phyloP scores from a whole-genome alignment of 2,888 invertebrate genomes.

The Achlya flavicornis region DNA sequence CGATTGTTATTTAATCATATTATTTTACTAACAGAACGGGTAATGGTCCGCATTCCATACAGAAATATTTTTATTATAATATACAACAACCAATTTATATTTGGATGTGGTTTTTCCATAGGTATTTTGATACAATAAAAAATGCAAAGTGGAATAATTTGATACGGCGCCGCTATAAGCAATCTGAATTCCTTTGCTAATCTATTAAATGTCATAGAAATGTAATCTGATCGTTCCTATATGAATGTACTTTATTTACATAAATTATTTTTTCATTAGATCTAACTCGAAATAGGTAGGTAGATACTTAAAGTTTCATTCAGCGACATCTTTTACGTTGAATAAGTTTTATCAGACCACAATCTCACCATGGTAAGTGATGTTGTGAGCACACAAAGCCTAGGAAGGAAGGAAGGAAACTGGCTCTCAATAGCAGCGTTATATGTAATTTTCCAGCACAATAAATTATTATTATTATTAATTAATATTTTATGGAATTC shows the following conservation, averaged over 20 bases:
- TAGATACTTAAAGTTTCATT: too few relatives aligned
- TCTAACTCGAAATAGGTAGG: not conserved
- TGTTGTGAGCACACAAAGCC: too few relatives aligned
- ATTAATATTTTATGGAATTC: too few relatives aligned
- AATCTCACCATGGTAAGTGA: too few relatives aligned
- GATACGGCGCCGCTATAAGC: slow-evolving; percentile 1
- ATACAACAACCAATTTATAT: slow-evolving; percentile 10
- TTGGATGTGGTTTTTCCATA: slow-evolving; percentile 13
- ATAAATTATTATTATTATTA: too few relatives aligned
- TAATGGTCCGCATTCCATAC: slow-evolving; percentile 61
- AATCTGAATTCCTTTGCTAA: not conserved
- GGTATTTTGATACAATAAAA: slow-evolving; percentile 1
- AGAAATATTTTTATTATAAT: slow-evolving; percentile 32
- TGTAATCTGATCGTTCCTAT: not conserved
- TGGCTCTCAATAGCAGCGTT: too few relatives aligned
- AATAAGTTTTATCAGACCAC: too few relatives aligned
- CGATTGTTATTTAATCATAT: slow-evolving; percentile 72
- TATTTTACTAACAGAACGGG: slow-evolving; percentile 45
- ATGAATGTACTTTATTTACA: not conserved
- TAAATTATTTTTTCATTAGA: not conserved
- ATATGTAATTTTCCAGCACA: too few relatives aligned
- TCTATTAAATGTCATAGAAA: not conserved
- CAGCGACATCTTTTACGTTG: too few relatives aligned
- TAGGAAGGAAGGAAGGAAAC: too few relatives aligned
- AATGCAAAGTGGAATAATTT: slow-evolving; percentile 7